Evolutionary conservation across 2,888 invertebrate species (phyloP), one percentile per base, ranked within the genome.

Genomic region (Drosophila nr. perissopoda): DNA sequence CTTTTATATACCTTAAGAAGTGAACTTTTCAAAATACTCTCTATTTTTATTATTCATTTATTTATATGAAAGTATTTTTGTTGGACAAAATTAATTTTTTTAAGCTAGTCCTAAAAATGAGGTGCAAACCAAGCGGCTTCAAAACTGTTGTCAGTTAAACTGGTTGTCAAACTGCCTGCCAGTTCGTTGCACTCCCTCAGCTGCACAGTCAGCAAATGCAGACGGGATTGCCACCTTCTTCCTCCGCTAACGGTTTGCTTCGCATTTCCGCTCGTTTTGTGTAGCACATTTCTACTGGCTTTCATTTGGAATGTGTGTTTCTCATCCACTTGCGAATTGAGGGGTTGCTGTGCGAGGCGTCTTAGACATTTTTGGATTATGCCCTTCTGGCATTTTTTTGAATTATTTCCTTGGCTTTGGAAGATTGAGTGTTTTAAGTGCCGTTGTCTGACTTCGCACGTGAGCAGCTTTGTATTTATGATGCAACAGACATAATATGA

Each of bases 341-440:
- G 82, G 86, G 83, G 86, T 84, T 86, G 82, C 73, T 80, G 68
- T 82, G 67, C 70, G 52, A 52, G 66, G 73, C 80, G 70, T 69
- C 86, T 83, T 76, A 83, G 83, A 86, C 83, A 63, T 77, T 69
- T 69, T 72, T 77, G 72, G 84, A 84, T 81, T 84, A 78, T 87
- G 85, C 87, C 85, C 85, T 87, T 85, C 87, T 87, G 85, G 87
- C 87, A 85, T 87, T 85, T 87, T 85, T 85, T 60, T 78, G 87
- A 87, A 84, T 85, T 83, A 87, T 85, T 84, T 84, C 78, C 73
- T 66, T 69, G 71, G 78, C 76, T 76, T 56, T 67, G 57, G 73
- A 78, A 76, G 54, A 57, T 57, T 27, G 36, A 42, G 59, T 48
- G 40, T 38, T 67, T 63, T 49, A 65, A 65, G 31, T 64, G 67